Conservation (phyloP, 1,140 invertebrate species). For the Venturia canescens region DNA sequence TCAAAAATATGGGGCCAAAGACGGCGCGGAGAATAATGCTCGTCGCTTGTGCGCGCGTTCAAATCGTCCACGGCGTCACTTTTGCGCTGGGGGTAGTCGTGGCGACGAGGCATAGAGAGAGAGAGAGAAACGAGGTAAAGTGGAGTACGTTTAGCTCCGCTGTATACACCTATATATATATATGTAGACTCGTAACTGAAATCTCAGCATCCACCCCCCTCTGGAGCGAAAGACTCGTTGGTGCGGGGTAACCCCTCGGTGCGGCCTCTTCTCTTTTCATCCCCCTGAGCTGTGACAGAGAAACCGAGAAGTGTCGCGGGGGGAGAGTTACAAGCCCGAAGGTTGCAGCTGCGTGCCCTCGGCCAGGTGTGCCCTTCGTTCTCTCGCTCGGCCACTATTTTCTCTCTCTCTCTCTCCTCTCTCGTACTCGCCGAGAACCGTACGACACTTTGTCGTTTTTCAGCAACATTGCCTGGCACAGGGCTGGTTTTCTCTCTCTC, state of each 20-base stretch:
- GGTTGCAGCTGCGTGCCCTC: conserved; percentile 70
- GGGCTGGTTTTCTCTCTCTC: conserved; percentile 56
- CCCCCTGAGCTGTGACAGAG: conserved; percentile 60
- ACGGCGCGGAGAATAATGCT: background rate
- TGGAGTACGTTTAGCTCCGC: conserved; percentile 49
- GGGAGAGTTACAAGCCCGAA: conserved; percentile 58
- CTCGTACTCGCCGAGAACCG: background rate
- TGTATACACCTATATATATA: conserved; percentile 44
- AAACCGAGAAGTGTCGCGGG: conserved; percentile 56
- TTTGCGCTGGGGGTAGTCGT: background rate
- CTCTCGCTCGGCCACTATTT: conserved; percentile 50
- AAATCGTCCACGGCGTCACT: background rate
- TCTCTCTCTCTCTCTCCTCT: background rate
- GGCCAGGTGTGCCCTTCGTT: conserved; percentile 72
- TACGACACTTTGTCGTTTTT: conserved; percentile 27
- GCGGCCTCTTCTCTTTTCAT: conserved; percentile 67
- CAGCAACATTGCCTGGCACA: conserved; percentile 66
- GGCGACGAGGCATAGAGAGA: background rate
- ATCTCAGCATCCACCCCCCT: conserved; percentile 70
- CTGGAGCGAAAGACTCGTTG: conserved; percentile 41
- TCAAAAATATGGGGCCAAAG: background rate
- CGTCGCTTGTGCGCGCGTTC: background rate
- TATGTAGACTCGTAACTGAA: conserved; percentile 67
- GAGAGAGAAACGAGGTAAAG: background rate
- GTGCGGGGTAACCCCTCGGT: conserved; percentile 43